Evolutionary conservation across 2,113 vertebrate genomes (phyloP).

Genomic region (Prunella fulvescens): DNA sequence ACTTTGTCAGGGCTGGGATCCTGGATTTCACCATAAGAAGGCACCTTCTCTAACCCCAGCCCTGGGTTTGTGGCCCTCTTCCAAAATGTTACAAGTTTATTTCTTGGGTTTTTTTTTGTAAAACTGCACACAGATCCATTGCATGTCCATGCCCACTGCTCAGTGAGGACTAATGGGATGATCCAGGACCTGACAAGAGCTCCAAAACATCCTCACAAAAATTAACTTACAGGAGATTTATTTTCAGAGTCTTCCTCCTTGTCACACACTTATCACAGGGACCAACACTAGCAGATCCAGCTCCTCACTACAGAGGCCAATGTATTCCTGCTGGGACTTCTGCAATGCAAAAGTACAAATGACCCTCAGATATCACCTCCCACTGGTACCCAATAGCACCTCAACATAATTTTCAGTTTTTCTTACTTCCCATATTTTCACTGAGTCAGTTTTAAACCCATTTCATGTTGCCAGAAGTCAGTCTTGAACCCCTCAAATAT

Average conservation of each 20-base stretch:
- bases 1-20: neutral
- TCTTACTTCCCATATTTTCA: neutral
- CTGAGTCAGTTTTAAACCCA: neutral
- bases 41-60: neutral
- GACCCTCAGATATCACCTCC: neutral
- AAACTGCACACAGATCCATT: accelerated
- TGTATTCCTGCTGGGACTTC: neutral
- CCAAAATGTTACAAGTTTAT: neutral
- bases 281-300: neutral
- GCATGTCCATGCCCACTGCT: neutral
- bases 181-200: neutral
- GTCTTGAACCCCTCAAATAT: neutral
- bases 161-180: neutral
- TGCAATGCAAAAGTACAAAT: neutral
- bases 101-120: neutral
- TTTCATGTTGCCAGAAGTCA: neutral
- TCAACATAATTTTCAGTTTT: neutral
- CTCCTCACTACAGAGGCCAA: neutral
- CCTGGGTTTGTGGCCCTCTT: neutral
- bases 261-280: neutral
- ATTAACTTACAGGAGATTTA: neutral
- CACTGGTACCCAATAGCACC: neutral
- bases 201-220: neutral
- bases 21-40: neutral
- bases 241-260: neutral